Conservation (phyloP, 2,797 vertebrate species). For the Todus mexicanus region DNA sequence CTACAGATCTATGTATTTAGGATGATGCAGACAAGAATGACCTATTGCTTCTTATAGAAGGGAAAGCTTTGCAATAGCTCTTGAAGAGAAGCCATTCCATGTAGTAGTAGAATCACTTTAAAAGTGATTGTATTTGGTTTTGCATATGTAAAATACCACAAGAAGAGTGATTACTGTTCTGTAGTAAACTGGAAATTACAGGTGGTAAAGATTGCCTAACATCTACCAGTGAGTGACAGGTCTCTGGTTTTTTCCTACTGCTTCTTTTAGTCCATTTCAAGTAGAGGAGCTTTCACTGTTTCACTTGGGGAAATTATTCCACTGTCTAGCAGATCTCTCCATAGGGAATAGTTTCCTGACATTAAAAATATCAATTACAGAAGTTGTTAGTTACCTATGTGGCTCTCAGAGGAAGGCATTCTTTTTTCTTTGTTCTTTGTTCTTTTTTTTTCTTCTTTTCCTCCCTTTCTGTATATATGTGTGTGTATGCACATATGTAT, state of each 20-base stretch:
- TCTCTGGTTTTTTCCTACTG: neutral
- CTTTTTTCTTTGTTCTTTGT: neutral
- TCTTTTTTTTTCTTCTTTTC: too few species aligned
- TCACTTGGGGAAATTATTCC: neutral
- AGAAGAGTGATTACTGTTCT: neutral
- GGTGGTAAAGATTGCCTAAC: neutral
- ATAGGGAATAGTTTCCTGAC: neutral
- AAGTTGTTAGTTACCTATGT: neutral
- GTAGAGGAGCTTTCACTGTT: neutral
- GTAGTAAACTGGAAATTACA: neutral
- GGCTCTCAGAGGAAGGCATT: slow-evolving; percentile 1
- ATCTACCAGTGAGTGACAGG: neutral
- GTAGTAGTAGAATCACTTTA: neutral
- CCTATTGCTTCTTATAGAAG: neutral
- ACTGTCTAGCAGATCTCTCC: neutral
- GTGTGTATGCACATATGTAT: neutral
- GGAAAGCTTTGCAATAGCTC: neutral
- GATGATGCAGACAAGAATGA: neutral
- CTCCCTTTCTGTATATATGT: neutral
- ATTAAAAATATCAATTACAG: neutral
- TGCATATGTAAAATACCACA: neutral
- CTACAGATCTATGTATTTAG: neutral
- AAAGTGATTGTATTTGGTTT: neutral
- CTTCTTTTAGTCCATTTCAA: neutral
- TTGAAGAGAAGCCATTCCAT: neutral